Base-by-base conservation (phyloP, 2,888 invertebrate genomes). In the Leptarthrus brevirostris region DNA sequence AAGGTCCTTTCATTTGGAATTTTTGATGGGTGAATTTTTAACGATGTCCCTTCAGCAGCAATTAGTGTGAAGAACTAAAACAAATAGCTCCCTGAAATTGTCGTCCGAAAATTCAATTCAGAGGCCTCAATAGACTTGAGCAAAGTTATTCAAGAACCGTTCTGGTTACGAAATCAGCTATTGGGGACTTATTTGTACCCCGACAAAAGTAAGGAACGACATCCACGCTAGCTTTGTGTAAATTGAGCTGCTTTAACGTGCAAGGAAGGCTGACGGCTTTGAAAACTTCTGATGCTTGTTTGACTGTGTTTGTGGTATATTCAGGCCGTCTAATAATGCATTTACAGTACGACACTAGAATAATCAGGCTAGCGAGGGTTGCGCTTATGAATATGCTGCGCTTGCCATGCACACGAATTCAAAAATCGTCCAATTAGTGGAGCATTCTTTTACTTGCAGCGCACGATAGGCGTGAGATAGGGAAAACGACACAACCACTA, bases 341-440 rank as follows among this genome's bases (percentile, higher is more conserved):
- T 72, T 72, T 58, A 58, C 44, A 56, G 44, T 12, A 30, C 44
- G 26, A 56, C 54, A 53, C 47, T 56, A 10, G 22, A 26, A 61
- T 56, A 72, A 72, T 56, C 44, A 72, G 44, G 36, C 44, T 40
- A 72, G 24, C 52, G 16, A 69, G 54, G 54, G 44, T 56, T 54
- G 44, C 16, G 26, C 47, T 44, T 56, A 72, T 72, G 71, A 71
- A 71, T 71, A 56, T 71, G 72, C 44, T 54, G 14, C 22, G 44
- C 26, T 44, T 30, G 44, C 56, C 40, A 44, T 74, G 20, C 75
- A 77, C 74, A 73, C 72, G 75, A 78, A 78, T 78, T 78, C 77
- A 78, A 78, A 79, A 78, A 76, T 77, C 78, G 78, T 77, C 78
- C 79, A 79, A 79, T 79, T 79, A 78, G 78, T 75, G 75, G 75